These are phyloP conservation scores for Halcyon chelicuti DNA, from an alignment of 2,797 vertebrate species.

Conservation along the genomic window DNA sequence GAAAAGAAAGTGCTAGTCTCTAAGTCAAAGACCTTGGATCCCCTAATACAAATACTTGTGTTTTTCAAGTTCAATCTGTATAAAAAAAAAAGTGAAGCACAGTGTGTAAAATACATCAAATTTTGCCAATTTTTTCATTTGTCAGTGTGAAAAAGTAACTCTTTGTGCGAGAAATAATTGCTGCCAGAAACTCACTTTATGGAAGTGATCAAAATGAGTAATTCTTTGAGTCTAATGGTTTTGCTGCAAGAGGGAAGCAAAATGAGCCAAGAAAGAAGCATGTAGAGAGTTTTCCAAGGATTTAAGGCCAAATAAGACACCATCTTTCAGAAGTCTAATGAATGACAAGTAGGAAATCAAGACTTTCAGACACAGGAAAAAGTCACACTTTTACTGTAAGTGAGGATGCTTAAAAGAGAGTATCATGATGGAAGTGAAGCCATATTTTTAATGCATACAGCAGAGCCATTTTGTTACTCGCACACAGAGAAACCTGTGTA, in stretches of 20 bases:
- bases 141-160: slow-evolving; percentile 41
- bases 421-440: background rate
- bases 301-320: slow-evolving; percentile 42
- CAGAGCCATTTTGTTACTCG: background rate
- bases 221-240: slow-evolving; percentile 37
- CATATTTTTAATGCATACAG: background rate
- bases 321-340: background rate
- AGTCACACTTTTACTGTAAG: slow-evolving; percentile 14
- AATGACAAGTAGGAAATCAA: slow-evolving; percentile 28
- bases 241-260: slow-evolving; percentile 25
- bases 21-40: background rate
- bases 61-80: background rate
- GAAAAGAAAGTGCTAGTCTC: background rate
- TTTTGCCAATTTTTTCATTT: slow-evolving; percentile 1
- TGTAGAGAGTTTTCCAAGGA: slow-evolving; percentile 16
- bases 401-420: background rate
- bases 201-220: slow-evolving; percentile 40
- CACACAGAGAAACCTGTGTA: background rate
- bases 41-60: background rate
- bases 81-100: background rate
- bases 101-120: background rate
- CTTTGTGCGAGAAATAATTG: slow-evolving; percentile 1
- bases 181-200: slow-evolving; percentile 37
- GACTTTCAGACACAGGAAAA: background rate
- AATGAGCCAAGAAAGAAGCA: slow-evolving; percentile 24